Evolutionary conservation across 2,797 vertebrate genomes (phyloP).

Genomic region (Xenentodon cancila): DNA sequence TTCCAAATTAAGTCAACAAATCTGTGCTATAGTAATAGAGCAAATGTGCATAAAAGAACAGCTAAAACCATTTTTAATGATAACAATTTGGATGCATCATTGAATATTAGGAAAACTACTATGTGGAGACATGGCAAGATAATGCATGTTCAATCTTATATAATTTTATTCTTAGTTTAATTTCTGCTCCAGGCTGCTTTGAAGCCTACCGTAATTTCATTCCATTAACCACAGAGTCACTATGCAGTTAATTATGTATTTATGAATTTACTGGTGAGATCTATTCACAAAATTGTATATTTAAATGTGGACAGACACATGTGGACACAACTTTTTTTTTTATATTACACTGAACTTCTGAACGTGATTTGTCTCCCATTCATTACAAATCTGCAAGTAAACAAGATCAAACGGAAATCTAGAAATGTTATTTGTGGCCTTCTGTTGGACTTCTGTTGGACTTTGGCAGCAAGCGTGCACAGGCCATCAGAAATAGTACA

Average conservation of each 20-base stretch:
- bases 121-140: too few relatives aligned
- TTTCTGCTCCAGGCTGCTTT: conserved; percentile 53
- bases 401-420: conserved; percentile 29
- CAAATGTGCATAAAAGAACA: too few relatives aligned
- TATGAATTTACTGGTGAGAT: conserved; percentile 31
- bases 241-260: conserved; percentile 58
- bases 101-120: too few relatives aligned
- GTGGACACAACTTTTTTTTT: too few relatives aligned
- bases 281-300: conserved; percentile 3
- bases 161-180: conserved; percentile 51
- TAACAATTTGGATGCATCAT: too few relatives aligned
- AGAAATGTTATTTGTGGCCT: conserved; percentile 16
- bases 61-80: too few relatives aligned
- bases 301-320: conserved; percentile 13
- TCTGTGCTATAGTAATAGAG: not conserved
- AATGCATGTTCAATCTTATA: too few relatives aligned
- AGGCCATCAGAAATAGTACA: conserved; percentile 10
- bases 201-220: conserved; percentile 41
- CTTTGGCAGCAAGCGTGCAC: conserved; percentile 20
- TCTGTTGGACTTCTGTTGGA: conserved; percentile 18
- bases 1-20: conserved; percentile 9
- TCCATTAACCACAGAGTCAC: conserved; percentile 47
- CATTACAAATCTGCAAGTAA: not conserved
- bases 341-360: not conserved
- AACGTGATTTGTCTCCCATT: conserved; percentile 10